Percentiles rank a stretch among this genome's conserved stretches.
Conservation (phyloP, 2,113 vertebrate genomes). For the Burhinus oedicnemus region DNA sequence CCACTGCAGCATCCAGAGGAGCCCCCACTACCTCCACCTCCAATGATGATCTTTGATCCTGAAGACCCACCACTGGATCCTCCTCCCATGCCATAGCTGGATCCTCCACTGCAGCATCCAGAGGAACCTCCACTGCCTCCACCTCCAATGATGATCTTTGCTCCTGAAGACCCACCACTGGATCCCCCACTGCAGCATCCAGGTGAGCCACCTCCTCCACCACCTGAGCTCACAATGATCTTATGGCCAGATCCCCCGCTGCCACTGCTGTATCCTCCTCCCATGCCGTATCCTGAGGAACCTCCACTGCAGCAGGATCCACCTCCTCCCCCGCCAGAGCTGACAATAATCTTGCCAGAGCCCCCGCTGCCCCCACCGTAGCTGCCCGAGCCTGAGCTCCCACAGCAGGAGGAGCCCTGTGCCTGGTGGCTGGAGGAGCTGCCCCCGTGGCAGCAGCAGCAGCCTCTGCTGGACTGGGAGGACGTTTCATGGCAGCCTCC, state of each 20-base stretch:
- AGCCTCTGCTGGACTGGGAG: not conserved
- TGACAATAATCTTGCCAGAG: not conserved
- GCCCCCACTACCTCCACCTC: fast-evolving
- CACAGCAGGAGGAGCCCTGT: no score
- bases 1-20: not conserved
- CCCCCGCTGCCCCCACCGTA: not conserved
- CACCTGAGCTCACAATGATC: not conserved
- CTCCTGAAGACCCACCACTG: not conserved
- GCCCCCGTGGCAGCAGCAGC: not conserved
- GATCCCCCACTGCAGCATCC: not conserved
- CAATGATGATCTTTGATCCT: not conserved
- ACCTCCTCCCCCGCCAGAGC: not conserved
- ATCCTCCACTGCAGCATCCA: not conserved
- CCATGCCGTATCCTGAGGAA: not conserved
- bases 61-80: not conserved
- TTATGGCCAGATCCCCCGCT: not conserved
- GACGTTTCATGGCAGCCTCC: not conserved
- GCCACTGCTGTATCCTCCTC: not conserved
- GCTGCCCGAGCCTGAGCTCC: no score
- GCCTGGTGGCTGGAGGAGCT: no score
- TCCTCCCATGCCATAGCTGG: not conserved
- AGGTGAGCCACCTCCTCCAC: not conserved
- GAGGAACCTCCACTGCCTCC: not conserved
- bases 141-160: not conserved
- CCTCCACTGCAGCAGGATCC: not conserved